phyloP scores from a whole-genome alignment of 1,140 invertebrate genomes.

The Drosophila pandora region DNA sequence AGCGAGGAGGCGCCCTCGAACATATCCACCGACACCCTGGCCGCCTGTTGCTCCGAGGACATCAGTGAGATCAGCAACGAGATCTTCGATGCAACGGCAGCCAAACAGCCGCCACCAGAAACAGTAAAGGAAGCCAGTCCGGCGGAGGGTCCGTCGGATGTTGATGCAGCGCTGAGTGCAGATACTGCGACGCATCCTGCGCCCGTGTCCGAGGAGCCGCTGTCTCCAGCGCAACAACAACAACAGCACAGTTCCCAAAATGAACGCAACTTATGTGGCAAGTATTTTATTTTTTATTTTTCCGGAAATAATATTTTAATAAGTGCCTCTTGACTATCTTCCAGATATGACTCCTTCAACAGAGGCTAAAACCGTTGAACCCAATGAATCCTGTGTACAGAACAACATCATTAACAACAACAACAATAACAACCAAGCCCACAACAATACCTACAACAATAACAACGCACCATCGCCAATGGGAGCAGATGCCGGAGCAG shows the following conservation, averaged over 20 bases:
- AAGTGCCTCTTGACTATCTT: not conserved
- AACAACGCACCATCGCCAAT: constrained; percentile 39
- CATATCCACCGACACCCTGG: constrained; percentile 77
- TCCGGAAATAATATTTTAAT: not conserved
- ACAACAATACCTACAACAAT: constrained; percentile 61
- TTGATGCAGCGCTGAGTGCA: constrained; percentile 4
- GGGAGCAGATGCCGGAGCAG: constrained; percentile 4
- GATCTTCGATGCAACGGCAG: constrained; percentile 36
- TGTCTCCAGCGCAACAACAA: constrained; percentile 49
- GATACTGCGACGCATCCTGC: not conserved
- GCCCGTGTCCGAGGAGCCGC: constrained; percentile 29
- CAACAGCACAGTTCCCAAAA: constrained; percentile 73
- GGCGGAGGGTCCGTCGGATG: not conserved
- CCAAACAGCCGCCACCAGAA: constrained; percentile 14
- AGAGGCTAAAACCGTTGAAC: constrained; percentile 81
- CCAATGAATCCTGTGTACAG: constrained; percentile 79
- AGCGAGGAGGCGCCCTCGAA: constrained; percentile 77
- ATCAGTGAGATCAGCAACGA: constrained; percentile 79
- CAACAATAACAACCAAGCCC: constrained; percentile 60
- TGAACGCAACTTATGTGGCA: constrained; percentile 78
- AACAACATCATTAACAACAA: constrained; percentile 57
- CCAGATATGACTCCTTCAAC: constrained; percentile 79
- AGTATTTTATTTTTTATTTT: not conserved
- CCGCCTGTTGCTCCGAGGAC: constrained; percentile 75
- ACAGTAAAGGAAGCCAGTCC: constrained; percentile 6